Percentiles rank a stretch among this genome's conserved stretches.
phyloP scores from a whole-genome alignment of 1,140 invertebrate species.

The Temnothorax nylanderi region DNA sequence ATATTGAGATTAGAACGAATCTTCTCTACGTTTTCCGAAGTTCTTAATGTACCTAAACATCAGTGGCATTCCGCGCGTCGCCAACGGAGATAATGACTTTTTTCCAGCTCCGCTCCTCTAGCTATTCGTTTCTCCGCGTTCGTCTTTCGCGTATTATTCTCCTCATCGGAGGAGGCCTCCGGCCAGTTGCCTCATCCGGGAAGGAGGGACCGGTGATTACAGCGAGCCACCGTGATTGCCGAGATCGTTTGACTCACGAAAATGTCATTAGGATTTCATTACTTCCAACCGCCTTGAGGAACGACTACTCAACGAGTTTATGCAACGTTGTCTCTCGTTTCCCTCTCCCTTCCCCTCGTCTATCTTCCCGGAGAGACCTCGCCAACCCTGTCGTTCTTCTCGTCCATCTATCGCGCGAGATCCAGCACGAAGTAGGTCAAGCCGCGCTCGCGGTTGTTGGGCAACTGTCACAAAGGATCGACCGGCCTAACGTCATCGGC shows the following conservation, averaged over 20 bases:
- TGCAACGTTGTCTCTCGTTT: conserved; percentile 70
- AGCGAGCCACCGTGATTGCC: conserved; percentile 75
- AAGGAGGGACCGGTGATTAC: conserved; percentile 76
- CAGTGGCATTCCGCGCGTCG: conserved; percentile 55
- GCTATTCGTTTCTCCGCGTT: conserved; percentile 29
- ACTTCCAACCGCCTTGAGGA: conserved; percentile 74
- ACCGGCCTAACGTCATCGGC: conserved; percentile 68
- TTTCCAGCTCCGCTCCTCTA: conserved; percentile 33
- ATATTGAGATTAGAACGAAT: neutral
- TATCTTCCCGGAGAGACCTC: neutral
- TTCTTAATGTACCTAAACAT: conserved; percentile 57
- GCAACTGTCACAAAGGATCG: conserved; percentile 70
- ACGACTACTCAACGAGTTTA: conserved; percentile 72
- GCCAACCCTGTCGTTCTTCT: conserved; percentile 33
- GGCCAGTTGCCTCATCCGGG: conserved; percentile 76
- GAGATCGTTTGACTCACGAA: conserved; percentile 80
- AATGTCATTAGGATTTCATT: conserved; percentile 83
- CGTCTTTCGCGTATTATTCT: conserved; percentile 40
- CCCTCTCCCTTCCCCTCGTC: neutral
- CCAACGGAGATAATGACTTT: conserved; percentile 61
- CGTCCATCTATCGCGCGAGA: conserved; percentile 48
- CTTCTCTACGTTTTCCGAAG: conserved; percentile 5
- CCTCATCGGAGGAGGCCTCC: conserved; percentile 62
- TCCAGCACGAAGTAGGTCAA: conserved; percentile 73
- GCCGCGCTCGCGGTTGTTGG: conserved; percentile 54